These are phyloP conservation scores for Ahaetulla prasina DNA, from an alignment of 2,113 vertebrate genomes.

Conservation along the genomic window DNA sequence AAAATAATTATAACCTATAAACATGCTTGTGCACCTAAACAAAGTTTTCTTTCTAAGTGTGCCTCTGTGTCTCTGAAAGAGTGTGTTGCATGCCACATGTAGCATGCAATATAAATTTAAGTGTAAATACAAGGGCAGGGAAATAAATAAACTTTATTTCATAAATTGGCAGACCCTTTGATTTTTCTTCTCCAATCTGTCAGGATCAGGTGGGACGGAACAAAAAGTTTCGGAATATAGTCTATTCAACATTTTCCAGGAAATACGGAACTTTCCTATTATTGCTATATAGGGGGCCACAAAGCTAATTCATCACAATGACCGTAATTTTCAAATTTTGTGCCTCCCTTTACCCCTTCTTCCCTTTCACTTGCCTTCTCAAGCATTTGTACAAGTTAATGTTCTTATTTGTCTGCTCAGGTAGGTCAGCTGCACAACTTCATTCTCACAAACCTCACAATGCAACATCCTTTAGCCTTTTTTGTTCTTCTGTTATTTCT, in stretches of 20 bases:
- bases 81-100: background rate
- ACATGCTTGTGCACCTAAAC: background rate
- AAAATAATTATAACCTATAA: background rate
- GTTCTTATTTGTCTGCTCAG: slow-evolving; percentile 7
- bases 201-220: slow-evolving; percentile 71
- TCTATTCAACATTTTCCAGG: slow-evolving; percentile 57
- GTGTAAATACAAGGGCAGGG: background rate
- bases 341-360: background rate
- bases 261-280: slow-evolving; percentile 16
- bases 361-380: slow-evolving; percentile 10
- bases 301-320: background rate
- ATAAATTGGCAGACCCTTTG: background rate
- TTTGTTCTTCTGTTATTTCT: background rate
- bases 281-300: background rate
- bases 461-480: background rate
- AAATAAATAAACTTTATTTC: background rate
- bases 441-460: background rate
- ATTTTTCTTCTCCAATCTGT: slow-evolving; percentile 17
- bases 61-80: background rate
- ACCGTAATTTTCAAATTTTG: slow-evolving; percentile 36
- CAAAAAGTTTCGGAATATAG: slow-evolving; percentile 57
- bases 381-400: slow-evolving; percentile 13
- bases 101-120: background rate
- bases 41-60: background rate
- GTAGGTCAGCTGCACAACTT: background rate